Evolutionary conservation across 1,140 invertebrate species (phyloP), one percentile per base, ranked within the genome.

Genomic region (Galleria mellonella): DNA sequence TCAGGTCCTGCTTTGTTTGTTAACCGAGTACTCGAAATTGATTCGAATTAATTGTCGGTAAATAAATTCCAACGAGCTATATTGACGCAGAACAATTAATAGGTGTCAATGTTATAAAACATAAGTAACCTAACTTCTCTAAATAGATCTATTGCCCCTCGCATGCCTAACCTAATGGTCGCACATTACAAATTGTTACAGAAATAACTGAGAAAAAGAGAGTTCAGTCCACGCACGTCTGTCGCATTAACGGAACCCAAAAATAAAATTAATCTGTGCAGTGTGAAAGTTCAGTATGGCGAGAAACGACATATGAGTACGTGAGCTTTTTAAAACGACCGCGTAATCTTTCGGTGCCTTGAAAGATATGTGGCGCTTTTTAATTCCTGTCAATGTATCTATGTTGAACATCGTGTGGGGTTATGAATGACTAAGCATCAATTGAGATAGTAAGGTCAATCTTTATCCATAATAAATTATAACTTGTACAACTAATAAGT

Each of bases 221-320:
- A 60, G 66, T 71, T 62, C 57, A 66, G 60, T 57, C 56, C 43
- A 54, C 59, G 70, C 58, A 54, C 66, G 66, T 65, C 56, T 51
- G 31, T 49, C 54, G 57, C 66, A 68, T 71, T 73, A 72, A 55
- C 37, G 27, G 58, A 40, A 45, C 53, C 66, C 60, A 65, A 79
- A 81, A 81, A 77, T 79, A 79, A 77, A 71, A 75, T 69, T 74
- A 72, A 81, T 81, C 51, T 58, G 55, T 58, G 32, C 46, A 55
- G 67, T 75, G 76, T 81, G 66, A 78, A 78, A 81, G 71, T 81
- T 81, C 67, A 76, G 44, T 57, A 47, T 53, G 58, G 57, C 64
- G 63, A 73, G 66, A 70, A 71, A 72, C 54, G 53, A 59, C 50
- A 37, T 17, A 37, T 37, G 35, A 60, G 47, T 55, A 50, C 46